phyloP scores from a whole-genome alignment of 2,113 vertebrate species.

The Apus apus region DNA sequence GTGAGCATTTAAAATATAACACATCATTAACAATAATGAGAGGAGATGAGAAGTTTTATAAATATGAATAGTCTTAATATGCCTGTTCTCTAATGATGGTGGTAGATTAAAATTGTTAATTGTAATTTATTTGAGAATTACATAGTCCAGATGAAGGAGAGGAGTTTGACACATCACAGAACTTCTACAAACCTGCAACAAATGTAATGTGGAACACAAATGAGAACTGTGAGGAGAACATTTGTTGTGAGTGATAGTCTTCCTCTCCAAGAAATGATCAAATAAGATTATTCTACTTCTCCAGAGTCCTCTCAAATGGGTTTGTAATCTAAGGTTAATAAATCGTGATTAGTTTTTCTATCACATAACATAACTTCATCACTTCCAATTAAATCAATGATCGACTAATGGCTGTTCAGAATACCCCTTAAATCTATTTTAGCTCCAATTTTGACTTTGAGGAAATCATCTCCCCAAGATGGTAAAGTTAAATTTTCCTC shows the following conservation, averaged over 20 bases:
- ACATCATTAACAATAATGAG: not conserved
- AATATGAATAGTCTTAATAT: not conserved
- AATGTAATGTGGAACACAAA: not conserved
- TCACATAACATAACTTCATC: slow-evolving; percentile 1
- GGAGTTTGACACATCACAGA: slow-evolving; percentile 23
- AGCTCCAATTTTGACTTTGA: not conserved
- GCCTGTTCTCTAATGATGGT: not conserved
- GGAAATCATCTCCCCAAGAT: not conserved
- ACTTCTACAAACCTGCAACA: not conserved
- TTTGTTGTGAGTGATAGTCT: not conserved
- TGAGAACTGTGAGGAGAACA: not conserved
- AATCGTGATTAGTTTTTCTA: slow-evolving; percentile 37
- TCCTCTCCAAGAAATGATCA: slow-evolving; percentile 6
- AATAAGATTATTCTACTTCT: slow-evolving; percentile 48
- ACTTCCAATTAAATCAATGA: slow-evolving; percentile 19
- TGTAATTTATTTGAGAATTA: not conserved
- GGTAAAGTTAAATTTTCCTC: not conserved
- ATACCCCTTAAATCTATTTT: slow-evolving; percentile 1
- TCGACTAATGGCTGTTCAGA: not conserved
- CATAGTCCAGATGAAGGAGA: slow-evolving; percentile 1
- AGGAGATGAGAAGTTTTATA: not conserved
- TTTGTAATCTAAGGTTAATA: slow-evolving; percentile 41
- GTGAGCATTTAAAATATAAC: not conserved
- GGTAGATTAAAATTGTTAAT: not conserved
- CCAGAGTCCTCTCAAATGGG: slow-evolving; percentile 32